Evolutionary conservation across 2,888 invertebrate species (phyloP).

Genomic region (Drymonia ruficornis): DNA sequence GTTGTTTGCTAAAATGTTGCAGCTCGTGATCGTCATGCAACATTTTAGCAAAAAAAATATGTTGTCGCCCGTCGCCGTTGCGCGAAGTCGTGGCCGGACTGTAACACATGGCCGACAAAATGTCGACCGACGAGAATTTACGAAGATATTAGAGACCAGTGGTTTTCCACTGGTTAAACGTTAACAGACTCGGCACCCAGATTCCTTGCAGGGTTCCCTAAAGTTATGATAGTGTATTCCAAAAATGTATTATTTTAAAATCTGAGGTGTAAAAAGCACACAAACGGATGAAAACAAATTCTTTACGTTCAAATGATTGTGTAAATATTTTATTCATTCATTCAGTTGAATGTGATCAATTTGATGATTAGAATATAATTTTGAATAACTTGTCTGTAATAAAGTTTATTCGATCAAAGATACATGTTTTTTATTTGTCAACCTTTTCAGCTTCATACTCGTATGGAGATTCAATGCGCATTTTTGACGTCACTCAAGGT

Average conservation of each 20-base stretch:
- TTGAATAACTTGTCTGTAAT: constrained; percentile 30
- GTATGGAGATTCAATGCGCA: too few species aligned
- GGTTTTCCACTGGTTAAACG: too few species aligned
- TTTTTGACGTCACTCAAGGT: too few species aligned
- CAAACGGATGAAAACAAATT: constrained; percentile 5
- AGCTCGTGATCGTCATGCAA: too few species aligned
- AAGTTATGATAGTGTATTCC: not conserved
- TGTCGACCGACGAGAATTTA: too few species aligned
- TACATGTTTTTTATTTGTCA: constrained; percentile 1
- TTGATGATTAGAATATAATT: constrained; percentile 24
- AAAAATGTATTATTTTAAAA: not conserved
- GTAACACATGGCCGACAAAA: too few species aligned
- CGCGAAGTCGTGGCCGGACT: too few species aligned
- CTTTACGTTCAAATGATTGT: not conserved
- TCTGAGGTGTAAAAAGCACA: constrained; percentile 14
- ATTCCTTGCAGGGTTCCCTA: not conserved
- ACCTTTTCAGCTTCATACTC: not conserved
- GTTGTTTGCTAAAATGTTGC: too few species aligned
- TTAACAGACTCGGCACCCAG: too few species aligned
- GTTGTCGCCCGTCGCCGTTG: too few species aligned
- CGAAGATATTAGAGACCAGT: too few species aligned
- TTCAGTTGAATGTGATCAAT: constrained; percentile 11
- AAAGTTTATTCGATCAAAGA: constrained; percentile 26
- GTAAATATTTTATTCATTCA: not conserved
- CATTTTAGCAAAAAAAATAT: too few species aligned